Evolutionary conservation across 64 coral and sea anemone genomes (phyloP), one percentile per base, ranked within the genome.

Genomic region (Montipora cactus): DNA sequence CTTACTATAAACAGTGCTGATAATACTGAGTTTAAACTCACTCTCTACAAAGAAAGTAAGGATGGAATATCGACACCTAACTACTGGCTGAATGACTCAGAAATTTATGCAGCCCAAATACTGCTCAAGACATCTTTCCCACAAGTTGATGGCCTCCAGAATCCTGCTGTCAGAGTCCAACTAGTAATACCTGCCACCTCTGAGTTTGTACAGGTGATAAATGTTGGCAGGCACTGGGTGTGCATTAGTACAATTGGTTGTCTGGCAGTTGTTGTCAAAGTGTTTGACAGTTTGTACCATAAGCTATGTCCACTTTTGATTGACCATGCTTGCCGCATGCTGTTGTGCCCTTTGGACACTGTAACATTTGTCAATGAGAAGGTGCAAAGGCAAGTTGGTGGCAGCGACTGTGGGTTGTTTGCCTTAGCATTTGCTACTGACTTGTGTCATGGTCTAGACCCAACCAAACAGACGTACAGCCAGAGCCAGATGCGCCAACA

Each of bases 361-460:
- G 57, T 94, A 69, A 79, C 75, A 3, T 94, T 94, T 88, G 19
- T 79, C 25, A 94, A 94, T 89, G 78, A 89, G 25, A 91, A 91
- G 75, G 77, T 91, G 13, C 94, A 96, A 87, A 77, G 66, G 70
- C 95, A 96, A 79, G 7, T 23, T 59, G 66, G 22, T 67, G 8
- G 23, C 14, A 86, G 68, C 75, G 95, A 96, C 83, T 89, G 90
- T 96, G 90, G 95, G 8, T 55, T 95, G 10, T 91, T 91, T 91
- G 89, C 88, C 10, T 79, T 91, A 66, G 88, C 93, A 64, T 87
- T 92, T 91, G 94, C 94, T 1, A 92, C 89, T 58, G 53, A 82
- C 58, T 64, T 95, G 69, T 95, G 93, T 87, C 76, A 88, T 90
- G 84, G 94, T 49, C 20, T 84, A 76, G 90, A 95, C 89, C 90